Conservation (phyloP, 2,888 invertebrate genomes). For the Steromphala cineraria region DNA sequence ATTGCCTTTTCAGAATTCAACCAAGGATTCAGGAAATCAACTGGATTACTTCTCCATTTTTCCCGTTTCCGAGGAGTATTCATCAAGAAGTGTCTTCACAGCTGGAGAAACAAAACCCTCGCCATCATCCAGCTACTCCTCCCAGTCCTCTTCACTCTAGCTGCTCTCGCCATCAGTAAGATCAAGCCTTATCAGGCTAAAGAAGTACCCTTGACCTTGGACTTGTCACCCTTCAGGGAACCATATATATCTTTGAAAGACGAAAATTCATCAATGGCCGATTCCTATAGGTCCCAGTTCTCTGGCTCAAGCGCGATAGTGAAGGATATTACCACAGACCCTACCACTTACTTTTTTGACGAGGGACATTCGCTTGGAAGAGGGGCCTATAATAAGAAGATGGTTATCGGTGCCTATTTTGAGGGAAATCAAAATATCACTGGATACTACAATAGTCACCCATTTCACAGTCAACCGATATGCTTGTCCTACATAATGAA, state of each 20-base stretch:
- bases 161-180: slow-evolving; percentile 74
- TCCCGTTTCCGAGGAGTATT: slow-evolving; percentile 82
- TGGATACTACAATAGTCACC: slow-evolving; percentile 87
- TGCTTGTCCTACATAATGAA: slow-evolving; percentile 77
- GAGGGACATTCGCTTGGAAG: slow-evolving; percentile 59
- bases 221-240: slow-evolving; percentile 74
- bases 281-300: not conserved
- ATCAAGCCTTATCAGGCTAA: slow-evolving; percentile 71
- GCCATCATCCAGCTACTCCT: slow-evolving; percentile 78
- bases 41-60: slow-evolving; percentile 74
- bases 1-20: slow-evolving; percentile 45
- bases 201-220: slow-evolving; percentile 75
- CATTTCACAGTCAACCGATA: slow-evolving; percentile 84
- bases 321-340: not conserved
- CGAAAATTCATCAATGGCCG: not conserved
- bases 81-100: slow-evolving; percentile 81
- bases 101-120: slow-evolving; percentile 82
- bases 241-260: slow-evolving; percentile 38
- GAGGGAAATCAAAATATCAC: slow-evolving; percentile 1
- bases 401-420: slow-evolving; percentile 67
- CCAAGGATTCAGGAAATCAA: slow-evolving; percentile 48
- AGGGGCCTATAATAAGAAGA: slow-evolving; percentile 70
- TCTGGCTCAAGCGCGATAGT: not conserved
- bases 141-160: slow-evolving; percentile 81
- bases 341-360: slow-evolving; percentile 31